phyloP scores from a whole-genome alignment of 2,113 vertebrate genomes.

The Caretta caretta region DNA sequence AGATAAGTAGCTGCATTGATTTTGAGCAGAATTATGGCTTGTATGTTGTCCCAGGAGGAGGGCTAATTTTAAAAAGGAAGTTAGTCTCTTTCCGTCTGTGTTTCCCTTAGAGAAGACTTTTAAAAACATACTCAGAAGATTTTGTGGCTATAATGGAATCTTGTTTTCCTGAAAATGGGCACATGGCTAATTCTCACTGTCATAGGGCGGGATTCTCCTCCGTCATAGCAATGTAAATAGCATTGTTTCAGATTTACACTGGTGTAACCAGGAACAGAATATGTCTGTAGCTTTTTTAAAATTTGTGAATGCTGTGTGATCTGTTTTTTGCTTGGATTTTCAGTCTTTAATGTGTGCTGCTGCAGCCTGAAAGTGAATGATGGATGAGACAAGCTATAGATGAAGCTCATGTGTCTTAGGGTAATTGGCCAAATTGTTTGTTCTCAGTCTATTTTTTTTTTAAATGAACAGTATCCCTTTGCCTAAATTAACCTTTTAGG shows the following conservation, averaged over 20 bases:
- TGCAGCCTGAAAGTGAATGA: background rate
- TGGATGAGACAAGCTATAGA: background rate
- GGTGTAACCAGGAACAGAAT: background rate
- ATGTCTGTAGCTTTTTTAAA: background rate
- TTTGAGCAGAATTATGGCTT: background rate
- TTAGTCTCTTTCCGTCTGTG: rapidly evolving
- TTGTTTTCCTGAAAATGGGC: background rate
- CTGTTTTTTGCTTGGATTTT: background rate
- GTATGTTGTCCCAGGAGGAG: background rate
- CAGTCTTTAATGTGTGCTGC: background rate
- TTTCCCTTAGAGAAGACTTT: rapidly evolving
- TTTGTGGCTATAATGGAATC: background rate
- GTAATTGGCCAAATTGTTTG: background rate
- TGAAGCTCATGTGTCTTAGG: background rate
- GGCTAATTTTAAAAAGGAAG: background rate
- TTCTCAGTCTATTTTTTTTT: background rate
- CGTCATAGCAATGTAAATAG: background rate
- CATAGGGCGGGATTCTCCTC: background rate
- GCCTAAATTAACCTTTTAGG: background rate
- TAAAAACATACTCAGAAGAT: background rate
- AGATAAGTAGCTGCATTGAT: background rate
- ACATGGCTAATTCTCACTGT: background rate
- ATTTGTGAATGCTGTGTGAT: background rate
- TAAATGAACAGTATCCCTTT: background rate
- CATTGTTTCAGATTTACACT: background rate